Base-by-base conservation (phyloP, 92 coral and sea anemone species). In the Ricordea florida region DNA sequence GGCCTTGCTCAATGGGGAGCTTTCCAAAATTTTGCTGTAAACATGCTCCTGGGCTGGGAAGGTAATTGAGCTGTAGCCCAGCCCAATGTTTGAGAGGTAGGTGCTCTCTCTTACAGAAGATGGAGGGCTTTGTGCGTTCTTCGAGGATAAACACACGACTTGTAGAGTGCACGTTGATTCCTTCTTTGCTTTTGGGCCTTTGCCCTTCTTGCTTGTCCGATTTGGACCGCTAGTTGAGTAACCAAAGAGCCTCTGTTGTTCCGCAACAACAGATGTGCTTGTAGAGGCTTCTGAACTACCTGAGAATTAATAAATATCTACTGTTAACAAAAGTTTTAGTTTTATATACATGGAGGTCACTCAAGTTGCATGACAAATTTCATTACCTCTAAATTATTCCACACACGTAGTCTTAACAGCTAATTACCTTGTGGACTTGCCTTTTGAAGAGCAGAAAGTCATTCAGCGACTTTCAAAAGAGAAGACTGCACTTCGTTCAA, bases 121-220 rank as follows among this genome's bases (percentile, higher is more conserved):
- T n/a, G 88, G 88, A 33, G 83, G 83, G 4, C 26, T 28, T 10
- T 6, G 8, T 3, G 88, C 83, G 24, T 38, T 37, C 26, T 63
- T 82, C 8, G 88, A 82, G 9, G 83, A 42, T 7, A 82, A 49
- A 24, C 88, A 82, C 17, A 82, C 83, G 14, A 82, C 26, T 66
- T 82, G 74, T 17, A 82, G 13, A 24, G 88, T 72, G 38, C 50
- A 40, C 1, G 69, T 56, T 44, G 45, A n/a, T 13, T 31, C 37
- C 31, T 67, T 51, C 56, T 53, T 78, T 50, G 37, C 69, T 29
- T 72, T 76, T 16, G 24, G 43, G 26, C 57, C 25, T 32, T 59
- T 47, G 58, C 58, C 49, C 67, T 59, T 68, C 40, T 57, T 57
- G 40, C 13, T 31, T 31, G 64, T 7, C 21, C 24, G 38, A 58